Conservation (phyloP, 1,140 invertebrate genomes). For the Drosophila arawakana region DNA sequence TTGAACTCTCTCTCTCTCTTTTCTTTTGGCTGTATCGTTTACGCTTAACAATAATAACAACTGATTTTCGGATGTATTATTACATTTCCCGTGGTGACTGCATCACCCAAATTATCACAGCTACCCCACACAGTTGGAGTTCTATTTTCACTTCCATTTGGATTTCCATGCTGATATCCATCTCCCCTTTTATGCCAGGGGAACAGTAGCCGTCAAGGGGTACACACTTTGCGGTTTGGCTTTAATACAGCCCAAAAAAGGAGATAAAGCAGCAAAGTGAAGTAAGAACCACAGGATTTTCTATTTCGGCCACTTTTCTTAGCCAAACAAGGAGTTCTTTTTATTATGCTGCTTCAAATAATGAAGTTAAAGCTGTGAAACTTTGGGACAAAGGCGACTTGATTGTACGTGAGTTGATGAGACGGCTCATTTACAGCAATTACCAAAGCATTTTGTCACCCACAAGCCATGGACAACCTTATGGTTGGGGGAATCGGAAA, state of each 20-base stretch:
- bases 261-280: not conserved
- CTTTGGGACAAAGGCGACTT: constrained; percentile 57
- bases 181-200: not conserved
- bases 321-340: constrained; percentile 12
- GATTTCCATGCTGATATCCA: not conserved
- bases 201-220: constrained; percentile 10
- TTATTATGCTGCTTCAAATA: constrained; percentile 28
- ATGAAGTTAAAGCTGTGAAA: constrained; percentile 52
- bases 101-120: constrained; percentile 77
- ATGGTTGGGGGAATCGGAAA: not conserved
- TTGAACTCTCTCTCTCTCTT: not conserved
- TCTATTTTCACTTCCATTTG: not conserved
- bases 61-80: constrained; percentile 82
- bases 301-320: constrained; percentile 27
- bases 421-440: constrained; percentile 65
- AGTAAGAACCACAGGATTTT: constrained; percentile 40
- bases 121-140: constrained; percentile 58
- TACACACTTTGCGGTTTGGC: constrained; percentile 39
- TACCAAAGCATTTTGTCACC: constrained; percentile 73
- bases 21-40: constrained; percentile 59
- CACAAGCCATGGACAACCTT: constrained; percentile 16
- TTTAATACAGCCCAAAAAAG: constrained; percentile 6
- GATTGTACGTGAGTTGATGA: constrained; percentile 52
- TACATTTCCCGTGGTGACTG: constrained; percentile 73
- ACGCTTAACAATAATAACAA: constrained; percentile 80